Conservation (phyloP, 2,113 vertebrate species). For the Notarius quadriscutis region DNA sequence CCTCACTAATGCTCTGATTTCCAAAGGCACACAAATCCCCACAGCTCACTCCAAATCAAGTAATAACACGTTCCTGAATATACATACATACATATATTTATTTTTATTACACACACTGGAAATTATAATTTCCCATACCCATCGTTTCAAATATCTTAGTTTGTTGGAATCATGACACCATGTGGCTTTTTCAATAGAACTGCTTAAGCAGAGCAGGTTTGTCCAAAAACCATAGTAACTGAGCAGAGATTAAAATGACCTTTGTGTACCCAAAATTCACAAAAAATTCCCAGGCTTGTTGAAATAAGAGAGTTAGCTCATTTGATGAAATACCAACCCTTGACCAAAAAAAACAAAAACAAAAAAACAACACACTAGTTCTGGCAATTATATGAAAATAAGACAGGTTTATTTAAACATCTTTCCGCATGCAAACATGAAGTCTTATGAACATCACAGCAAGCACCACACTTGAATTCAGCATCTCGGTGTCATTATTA, state of each 20-base stretch:
- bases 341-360: constrained; percentile 19
- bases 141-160: not conserved
- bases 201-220: not conserved
- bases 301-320: not conserved
- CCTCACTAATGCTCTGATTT: too few species aligned
- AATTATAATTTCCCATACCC: not conserved
- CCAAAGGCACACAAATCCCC: too few species aligned
- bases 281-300: not conserved
- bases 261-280: not conserved
- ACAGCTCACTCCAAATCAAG: too few species aligned
- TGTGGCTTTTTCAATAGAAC: not conserved
- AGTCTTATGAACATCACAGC: constrained; percentile 53
- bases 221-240: not conserved
- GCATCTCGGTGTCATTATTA: constrained; percentile 7
- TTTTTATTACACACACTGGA: not conserved
- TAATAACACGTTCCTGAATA: not conserved
- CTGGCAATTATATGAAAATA: constrained; percentile 71
- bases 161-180: not conserved
- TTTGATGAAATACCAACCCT: not conserved
- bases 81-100: too few species aligned
- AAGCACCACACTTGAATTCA: constrained; percentile 41
- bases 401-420: constrained; percentile 69
- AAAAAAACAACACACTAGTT: constrained; percentile 27
- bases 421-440: constrained; percentile 67
- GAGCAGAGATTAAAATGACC: not conserved